Base-by-base conservation (phyloP, 2,797 vertebrate genomes). In the Cuculus canorus region DNA sequence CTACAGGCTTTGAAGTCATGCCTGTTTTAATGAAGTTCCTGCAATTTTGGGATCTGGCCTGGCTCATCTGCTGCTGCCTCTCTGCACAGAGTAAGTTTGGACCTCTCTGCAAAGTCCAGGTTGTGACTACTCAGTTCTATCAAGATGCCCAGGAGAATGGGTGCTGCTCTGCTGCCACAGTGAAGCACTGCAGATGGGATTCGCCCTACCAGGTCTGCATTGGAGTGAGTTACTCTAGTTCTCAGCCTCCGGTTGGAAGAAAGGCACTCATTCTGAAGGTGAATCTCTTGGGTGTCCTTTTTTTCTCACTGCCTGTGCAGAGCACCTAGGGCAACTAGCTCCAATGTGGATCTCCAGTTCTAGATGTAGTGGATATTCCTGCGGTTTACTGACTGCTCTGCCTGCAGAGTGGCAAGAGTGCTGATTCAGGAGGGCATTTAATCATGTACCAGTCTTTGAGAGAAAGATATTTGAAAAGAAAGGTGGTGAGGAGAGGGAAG, bases 401-500 rank as follows among this genome's bases (percentile, higher is more conserved):
- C 50, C 66, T 76, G 35, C n/a, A 25, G 43, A 72, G 50, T n/a
- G 10, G 35, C 37, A 63, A 10, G 37, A 48, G 33, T 86, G 25
- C 37, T 92, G 82, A 70, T 88, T 73, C 56, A 86, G 63, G n/a
- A 90, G 25, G 17, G 7, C 11, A 37, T 82, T 81, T 61, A 82
- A 35, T 86, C 0, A 12, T n/a, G 28, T 86, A 28, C 17, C 39
- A n/a, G 63, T 27, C 70, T 39, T 77, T 76, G 48, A 75, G 41
- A 76, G 22, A 76, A 83, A 76, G 25, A 25, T 7, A 8, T 70
- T 50, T 10, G 1, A 8, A 39, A 33, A 83, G 63, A 35, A 27
- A 35, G 22, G 9, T 1, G 3, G 7, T 0, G 11, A 8, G 8
- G 11, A 0, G 37, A 79, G n/a, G 35, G 61, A 59, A 45, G n/a